Evolutionary conservation across 2,113 vertebrate species (phyloP).

Genomic region (Anoplopoma fimbria): DNA sequence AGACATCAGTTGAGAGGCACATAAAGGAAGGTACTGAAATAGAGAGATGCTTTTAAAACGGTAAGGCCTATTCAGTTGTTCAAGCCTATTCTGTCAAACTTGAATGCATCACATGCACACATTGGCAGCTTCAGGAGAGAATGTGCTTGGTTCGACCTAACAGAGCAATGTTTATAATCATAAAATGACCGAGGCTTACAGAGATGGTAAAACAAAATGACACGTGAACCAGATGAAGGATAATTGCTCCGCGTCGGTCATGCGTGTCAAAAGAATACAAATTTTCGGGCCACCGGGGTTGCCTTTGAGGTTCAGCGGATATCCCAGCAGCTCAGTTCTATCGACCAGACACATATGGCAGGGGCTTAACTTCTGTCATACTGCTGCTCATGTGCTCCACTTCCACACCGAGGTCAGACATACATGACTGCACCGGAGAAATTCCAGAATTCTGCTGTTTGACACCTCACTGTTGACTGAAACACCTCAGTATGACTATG

Average conservation of each 20-base stretch:
- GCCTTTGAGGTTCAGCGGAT: constrained; percentile 54
- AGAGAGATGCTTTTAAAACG: neutral
- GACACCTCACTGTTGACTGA: neutral
- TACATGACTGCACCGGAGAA: constrained; percentile 25
- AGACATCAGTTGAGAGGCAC: neutral
- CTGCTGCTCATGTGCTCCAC: constrained; percentile 13
- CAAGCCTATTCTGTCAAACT: neutral
- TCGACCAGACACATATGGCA: constrained; percentile 53
- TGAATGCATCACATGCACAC: neutral
- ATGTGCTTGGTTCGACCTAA: neutral
- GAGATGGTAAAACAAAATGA: neutral
- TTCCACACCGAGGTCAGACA: neutral
- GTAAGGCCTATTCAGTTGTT: neutral
- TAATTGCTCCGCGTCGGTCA: constrained; percentile 25
- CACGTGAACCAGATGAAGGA: constrained; percentile 5
- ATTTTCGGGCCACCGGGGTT: constrained; percentile 44
- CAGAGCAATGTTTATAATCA: neutral
- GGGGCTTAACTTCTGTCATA: constrained; percentile 49
- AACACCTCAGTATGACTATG: neutral
- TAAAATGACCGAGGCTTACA: no score
- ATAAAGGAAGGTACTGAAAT: neutral
- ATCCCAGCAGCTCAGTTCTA: constrained; percentile 36
- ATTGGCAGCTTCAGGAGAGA: neutral
- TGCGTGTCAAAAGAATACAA: constrained; percentile 26
- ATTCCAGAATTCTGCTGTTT: constrained; percentile 16